Conservation (phyloP, 1,140 invertebrate species). For the Drosophila pallidifrons region DNA sequence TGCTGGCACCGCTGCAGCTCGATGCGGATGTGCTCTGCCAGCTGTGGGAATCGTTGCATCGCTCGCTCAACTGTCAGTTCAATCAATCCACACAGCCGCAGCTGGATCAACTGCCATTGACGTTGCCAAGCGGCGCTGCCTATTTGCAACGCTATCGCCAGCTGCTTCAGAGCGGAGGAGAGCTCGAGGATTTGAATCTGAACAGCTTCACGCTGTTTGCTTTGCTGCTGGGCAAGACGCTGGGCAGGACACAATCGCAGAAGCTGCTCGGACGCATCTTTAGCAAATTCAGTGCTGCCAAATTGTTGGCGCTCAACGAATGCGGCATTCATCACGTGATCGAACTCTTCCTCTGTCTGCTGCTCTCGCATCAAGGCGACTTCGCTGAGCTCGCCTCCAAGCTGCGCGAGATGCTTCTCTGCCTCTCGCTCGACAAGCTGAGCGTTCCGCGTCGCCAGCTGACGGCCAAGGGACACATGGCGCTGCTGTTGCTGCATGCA, state of each 20-base stretch:
- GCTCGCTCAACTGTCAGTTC: constrained; percentile 73
- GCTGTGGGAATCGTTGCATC: constrained; percentile 82
- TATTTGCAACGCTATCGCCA: constrained; percentile 72
- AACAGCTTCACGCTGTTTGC: constrained; percentile 75
- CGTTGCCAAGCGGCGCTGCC: constrained; percentile 59
- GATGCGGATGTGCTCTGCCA: constrained; percentile 67
- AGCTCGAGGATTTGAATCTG: constrained; percentile 71
- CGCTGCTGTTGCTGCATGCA: constrained; percentile 69
- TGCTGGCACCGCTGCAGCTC: constrained; percentile 67
- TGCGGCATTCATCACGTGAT: constrained; percentile 82
- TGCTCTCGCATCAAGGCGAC: constrained; percentile 53
- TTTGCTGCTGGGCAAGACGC: constrained; percentile 69
- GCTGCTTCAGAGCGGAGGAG: constrained; percentile 37
- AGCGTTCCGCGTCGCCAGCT: constrained; percentile 53
- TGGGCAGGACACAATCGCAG: constrained; percentile 63
- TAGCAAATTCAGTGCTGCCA: constrained; percentile 80
- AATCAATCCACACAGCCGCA: constrained; percentile 40
- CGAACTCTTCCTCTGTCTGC: constrained; percentile 74
- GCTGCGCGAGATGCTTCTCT: constrained; percentile 72
- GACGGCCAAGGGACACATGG: constrained; percentile 79
- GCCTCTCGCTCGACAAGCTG: constrained; percentile 72
- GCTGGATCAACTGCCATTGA: constrained; percentile 63
- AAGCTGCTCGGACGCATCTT: constrained; percentile 83
- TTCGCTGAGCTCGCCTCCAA: constrained; percentile 64
- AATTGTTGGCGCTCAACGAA: constrained; percentile 77